A percentile compares a stretch with the other conserved stretches of the same genome.
phyloP scores from a whole-genome alignment of 1,140 invertebrate genomes.

The Orussus abietinus region DNA sequence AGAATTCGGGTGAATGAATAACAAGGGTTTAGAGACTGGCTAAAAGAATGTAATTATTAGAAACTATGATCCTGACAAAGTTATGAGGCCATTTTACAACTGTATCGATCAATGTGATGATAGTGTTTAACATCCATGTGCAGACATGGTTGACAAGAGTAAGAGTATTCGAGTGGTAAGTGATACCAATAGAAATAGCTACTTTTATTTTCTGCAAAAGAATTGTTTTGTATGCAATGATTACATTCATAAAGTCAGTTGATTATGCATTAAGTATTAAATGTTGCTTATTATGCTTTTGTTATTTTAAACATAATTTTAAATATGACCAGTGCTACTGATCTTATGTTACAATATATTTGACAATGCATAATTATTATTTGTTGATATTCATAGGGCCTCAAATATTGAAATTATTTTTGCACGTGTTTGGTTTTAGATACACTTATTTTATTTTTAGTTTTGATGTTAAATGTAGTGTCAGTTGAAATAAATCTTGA shows the following conservation, averaged over 20 bases:
- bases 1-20: too few relatives aligned
- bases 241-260: too few relatives aligned
- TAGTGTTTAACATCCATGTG: conserved; percentile 8
- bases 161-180: conserved; percentile 40
- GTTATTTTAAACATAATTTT: background rate
- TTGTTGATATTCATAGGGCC: background rate
- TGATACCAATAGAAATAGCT: too few relatives aligned
- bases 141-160: conserved; percentile 38
- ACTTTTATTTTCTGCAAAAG: too few relatives aligned
- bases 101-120: background rate
- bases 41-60: too few relatives aligned
- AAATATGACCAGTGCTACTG: conserved; percentile 7
- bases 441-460: conserved; percentile 32
- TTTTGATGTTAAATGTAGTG: conserved; percentile 33
- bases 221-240: too few relatives aligned
- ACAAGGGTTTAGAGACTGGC: too few relatives aligned
- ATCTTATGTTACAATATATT: background rate
- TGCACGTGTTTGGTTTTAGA: conserved; percentile 8
- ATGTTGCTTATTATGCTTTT: conserved; percentile 2
- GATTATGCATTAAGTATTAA: background rate
- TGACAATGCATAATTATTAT: background rate
- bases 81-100: background rate
- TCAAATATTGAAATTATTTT: conserved; percentile 3
- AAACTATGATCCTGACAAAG: background rate
- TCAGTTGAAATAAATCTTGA: conserved; percentile 11